Evolutionary conservation across 1,140 invertebrate genomes (phyloP).

Genomic region (Scaptomyza montana): DNA sequence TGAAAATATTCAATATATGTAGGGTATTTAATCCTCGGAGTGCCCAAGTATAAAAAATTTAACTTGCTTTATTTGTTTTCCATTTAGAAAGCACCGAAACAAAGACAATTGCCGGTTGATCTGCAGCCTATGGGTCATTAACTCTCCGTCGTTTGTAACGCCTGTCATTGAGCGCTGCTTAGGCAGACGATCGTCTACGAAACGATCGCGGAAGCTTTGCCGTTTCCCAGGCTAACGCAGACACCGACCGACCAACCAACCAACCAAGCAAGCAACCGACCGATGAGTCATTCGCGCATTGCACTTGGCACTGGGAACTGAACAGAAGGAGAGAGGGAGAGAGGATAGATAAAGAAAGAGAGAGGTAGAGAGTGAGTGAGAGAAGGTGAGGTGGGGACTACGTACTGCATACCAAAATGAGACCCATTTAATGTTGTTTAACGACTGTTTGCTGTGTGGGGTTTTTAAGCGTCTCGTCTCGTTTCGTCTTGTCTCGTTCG

Average conservation of each 20-base stretch:
- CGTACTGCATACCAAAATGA: constrained; percentile 49
- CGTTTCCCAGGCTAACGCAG: constrained; percentile 30
- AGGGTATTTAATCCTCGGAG: neutral
- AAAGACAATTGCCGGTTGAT: constrained; percentile 75
- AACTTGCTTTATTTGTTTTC: constrained; percentile 71
- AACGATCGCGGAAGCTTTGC: constrained; percentile 65
- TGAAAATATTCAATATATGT: no score
- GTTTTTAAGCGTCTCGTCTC: constrained; percentile 53
- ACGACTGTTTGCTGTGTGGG: constrained; percentile 65
- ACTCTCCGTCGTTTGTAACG: constrained; percentile 73
- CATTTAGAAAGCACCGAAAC: constrained; percentile 70
- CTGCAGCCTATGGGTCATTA: constrained; percentile 73
- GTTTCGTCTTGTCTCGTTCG: constrained; percentile 24
- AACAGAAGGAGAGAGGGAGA: neutral
- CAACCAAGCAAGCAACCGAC: neutral
- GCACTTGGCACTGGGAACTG: constrained; percentile 27
- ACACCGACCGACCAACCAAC: neutral
- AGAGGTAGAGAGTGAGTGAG: neutral
- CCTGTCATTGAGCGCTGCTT: constrained; percentile 77
- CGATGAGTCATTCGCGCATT: constrained; percentile 44
- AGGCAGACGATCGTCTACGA: constrained; percentile 61
- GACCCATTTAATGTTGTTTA: constrained; percentile 82
- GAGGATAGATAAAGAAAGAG: no score
- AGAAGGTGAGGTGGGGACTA: neutral
- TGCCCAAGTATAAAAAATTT: neutral